Evolutionary conservation across 2,113 vertebrate genomes (phyloP), one percentile per base, ranked within the genome.

Genomic region (Oryzias woworae): DNA sequence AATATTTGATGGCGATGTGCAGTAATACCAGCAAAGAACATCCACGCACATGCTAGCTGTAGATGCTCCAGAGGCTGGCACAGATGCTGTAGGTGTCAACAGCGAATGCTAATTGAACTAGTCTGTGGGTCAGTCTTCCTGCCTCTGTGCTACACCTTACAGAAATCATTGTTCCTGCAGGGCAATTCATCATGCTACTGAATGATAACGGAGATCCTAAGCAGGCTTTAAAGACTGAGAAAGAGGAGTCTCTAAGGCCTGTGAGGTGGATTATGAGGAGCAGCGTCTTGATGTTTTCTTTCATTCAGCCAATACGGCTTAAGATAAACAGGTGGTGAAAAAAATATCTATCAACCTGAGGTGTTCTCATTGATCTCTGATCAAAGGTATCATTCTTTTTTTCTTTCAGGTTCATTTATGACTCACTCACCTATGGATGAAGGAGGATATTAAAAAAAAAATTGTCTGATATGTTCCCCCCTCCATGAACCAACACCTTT

Each of bases 1-100:
- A 92, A 91, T 91, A 93, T 92, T 93, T 93, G 84, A 91, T 89
- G 80, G 69, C 77, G 81, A 86, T 86, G 84, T 92, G 91, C 89
- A 93, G 90, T 91, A 87, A 92, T 85, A 90, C 87, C 77, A 73
- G 73, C 77, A 58, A 69, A 71, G 50, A 64, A 78, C 70, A 65
- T 17, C 44, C 28, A 51, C 42, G 42, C 64, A 62, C 44, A 78
- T 62, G 13, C 64, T 28, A 62, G 51, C 66, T 57, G n/a, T 26
- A 16, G 47, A 41, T 16, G 14, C 44, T 45, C 26, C 60, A 53
- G 70, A 31, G 54, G 61, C 81, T 69, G 73, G 75, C 62, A 78
- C 85, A 83, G 91, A 36, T 36, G 36, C 36, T 36, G 89, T 83
- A 85, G 90, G 90, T 92, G 89, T 92, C 85, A 58, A 84, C 91